Evolutionary conservation across 1,140 invertebrate genomes (phyloP).

Genomic region (Berghia stephanieae): DNA sequence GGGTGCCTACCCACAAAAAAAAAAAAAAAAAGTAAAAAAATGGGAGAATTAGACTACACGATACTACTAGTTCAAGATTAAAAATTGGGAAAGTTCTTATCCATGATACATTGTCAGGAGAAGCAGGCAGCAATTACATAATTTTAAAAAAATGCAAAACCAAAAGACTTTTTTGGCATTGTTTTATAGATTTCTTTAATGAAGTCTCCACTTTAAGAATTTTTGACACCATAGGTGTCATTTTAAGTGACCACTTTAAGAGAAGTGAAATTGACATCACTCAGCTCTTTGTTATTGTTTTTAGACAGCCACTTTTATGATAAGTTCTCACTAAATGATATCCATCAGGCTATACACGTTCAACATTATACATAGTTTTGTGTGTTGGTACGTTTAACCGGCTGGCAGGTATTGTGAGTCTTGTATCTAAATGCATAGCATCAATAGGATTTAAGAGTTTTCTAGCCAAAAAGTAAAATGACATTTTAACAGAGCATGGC

Average conservation of each 20-base stretch:
- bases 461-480: not conserved
- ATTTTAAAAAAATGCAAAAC: too few relatives aligned
- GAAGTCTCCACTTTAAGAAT: not conserved
- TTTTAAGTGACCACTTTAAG: not conserved
- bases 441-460: not conserved
- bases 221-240: too few relatives aligned
- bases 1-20: slow-evolving; percentile 54
- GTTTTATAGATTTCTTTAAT: not conserved
- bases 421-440: not conserved
- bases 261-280: too few relatives aligned
- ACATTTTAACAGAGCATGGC: too few relatives aligned
- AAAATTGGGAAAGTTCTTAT: not conserved
- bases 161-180: not conserved
- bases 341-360: too few relatives aligned
- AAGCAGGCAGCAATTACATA: too few relatives aligned
- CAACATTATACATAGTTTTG: too few relatives aligned
- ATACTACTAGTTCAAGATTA: not conserved
- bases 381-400: too few relatives aligned
- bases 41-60: not conserved
- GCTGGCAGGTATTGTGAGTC: too few relatives aligned
- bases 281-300: too few relatives aligned
- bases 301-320: too few relatives aligned
- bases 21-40: not conserved
- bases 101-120: slow-evolving; percentile 11
- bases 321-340: too few relatives aligned